A percentile compares a stretch with the other conserved stretches of the same genome.
Conservation (phyloP, 2,888 invertebrate species). For the Nomada fabriciana region DNA sequence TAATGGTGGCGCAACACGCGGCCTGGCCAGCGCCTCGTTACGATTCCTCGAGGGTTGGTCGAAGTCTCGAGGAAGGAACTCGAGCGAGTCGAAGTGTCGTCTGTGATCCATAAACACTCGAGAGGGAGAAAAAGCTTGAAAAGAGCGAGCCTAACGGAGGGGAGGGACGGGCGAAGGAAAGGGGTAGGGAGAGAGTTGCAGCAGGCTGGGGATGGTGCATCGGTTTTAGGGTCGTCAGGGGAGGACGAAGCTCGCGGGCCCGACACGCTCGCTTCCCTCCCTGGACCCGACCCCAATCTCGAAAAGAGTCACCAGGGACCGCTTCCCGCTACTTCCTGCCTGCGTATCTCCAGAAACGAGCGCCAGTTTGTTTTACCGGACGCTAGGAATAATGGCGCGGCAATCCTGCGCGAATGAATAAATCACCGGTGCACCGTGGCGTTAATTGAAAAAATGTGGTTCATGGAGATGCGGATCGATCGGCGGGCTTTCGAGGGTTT, state of each 20-base stretch:
- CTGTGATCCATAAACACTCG: conserved; percentile 65
- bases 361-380: conserved; percentile 20
- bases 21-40: conserved; percentile 45
- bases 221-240: conserved; percentile 51
- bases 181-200: conserved; percentile 8
- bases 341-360: conserved; percentile 32
- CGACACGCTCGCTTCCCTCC: conserved; percentile 66
- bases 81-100: conserved; percentile 64
- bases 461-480: no score
- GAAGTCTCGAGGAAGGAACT: conserved; percentile 54
- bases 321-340: conserved; percentile 58
- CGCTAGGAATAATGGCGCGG: not conserved
- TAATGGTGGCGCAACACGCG: conserved; percentile 54
- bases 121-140: conserved; percentile 16
- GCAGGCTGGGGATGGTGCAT: conserved; percentile 30
- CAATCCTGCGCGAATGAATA: not conserved
- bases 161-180: not conserved
- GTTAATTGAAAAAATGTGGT: conserved; percentile 2
- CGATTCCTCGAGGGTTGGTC: conserved; percentile 52
- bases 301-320: conserved; percentile 72
- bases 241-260: conserved; percentile 55
- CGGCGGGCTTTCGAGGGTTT: no score
- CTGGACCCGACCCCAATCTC: conserved; percentile 65
- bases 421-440: not conserved
- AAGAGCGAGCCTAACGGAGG: not conserved